These are phyloP conservation scores for Plebejus melissa DNA, from an alignment of 2,888 invertebrate genomes.

Conservation along the genomic window DNA sequence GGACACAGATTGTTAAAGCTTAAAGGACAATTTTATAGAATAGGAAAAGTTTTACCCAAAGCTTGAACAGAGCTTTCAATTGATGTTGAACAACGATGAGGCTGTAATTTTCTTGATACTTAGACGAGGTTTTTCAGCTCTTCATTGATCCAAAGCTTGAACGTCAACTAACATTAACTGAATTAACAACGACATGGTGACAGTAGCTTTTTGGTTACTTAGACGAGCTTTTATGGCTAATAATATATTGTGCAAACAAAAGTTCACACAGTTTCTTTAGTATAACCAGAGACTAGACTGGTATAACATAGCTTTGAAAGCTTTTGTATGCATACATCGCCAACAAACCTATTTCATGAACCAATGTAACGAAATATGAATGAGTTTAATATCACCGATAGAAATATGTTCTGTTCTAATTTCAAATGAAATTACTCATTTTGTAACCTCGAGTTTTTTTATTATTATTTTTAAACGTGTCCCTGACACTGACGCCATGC, in stretches of 20 bases:
- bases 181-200: neutral
- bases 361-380: constrained; percentile 43
- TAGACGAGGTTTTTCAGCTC: neutral
- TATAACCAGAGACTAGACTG: too few species aligned
- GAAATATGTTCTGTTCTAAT: constrained; percentile 49
- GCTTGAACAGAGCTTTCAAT: neutral
- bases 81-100: too few species aligned
- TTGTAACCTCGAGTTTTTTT: constrained; percentile 48
- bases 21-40: neutral
- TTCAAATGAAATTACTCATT: constrained; percentile 49
- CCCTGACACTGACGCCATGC: constrained; percentile 75
- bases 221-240: neutral
- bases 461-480: constrained; percentile 64
- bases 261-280: neutral
- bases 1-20: constrained; percentile 12
- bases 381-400: constrained; percentile 6
- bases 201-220: neutral
- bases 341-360: neutral
- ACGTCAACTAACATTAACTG: neutral
- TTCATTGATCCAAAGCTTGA: neutral
- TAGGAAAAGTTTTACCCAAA: neutral
- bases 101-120: neutral
- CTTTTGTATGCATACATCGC: neutral
- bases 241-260: neutral
- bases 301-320: neutral